Base-by-base conservation (phyloP, 2,113 vertebrate genomes). In the Antennarius striatus region DNA sequence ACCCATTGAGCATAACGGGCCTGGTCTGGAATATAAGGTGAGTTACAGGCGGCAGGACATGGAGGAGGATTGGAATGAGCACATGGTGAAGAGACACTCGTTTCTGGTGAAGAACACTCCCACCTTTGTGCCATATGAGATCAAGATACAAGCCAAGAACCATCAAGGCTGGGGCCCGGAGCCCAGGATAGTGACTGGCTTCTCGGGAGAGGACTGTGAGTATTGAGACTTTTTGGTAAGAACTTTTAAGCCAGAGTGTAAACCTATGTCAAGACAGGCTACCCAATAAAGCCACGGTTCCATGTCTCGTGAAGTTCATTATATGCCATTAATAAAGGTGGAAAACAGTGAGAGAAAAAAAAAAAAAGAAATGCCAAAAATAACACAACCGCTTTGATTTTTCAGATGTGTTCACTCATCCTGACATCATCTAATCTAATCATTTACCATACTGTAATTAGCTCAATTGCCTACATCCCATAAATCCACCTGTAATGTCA, bases 141-240 rank as follows among this genome's bases (percentile, higher is more conserved):
- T 99, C 82, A 95, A 94, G 77, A 95, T 99, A 51, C 98, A 98
- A 75, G 92, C 96, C 0, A 86, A 90, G 46, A 99, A 99, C 71
- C 88, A 90, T 28, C 85, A 95, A 13, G 98, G 97, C 30, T 89
- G 91, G 11, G 96, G 92, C 4, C 98, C 98, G 0, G 93, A 95
- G 1, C 97, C 98, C 0, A 90, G 82, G 15, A 5, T 94, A 11
- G 90, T 94, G 68, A 88, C 86, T 0, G 95, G 95, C 0, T 96
- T 95, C 77, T 98, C 98, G 0, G 96, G 96, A 82, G 98, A 99
- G 74, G 98, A 99, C 5, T 91, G 98, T 99, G 86, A 96, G 95
- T 95, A 30, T 0, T 30, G 10, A 15, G 30, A 7, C 60, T 43
- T 30, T 11, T 36, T 9, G 6, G 46, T 40, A 4, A 51, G 10